Evolutionary conservation across 2,113 vertebrate genomes (phyloP), one percentile per base, ranked within the genome.

Genomic region (Bucco capensis): DNA sequence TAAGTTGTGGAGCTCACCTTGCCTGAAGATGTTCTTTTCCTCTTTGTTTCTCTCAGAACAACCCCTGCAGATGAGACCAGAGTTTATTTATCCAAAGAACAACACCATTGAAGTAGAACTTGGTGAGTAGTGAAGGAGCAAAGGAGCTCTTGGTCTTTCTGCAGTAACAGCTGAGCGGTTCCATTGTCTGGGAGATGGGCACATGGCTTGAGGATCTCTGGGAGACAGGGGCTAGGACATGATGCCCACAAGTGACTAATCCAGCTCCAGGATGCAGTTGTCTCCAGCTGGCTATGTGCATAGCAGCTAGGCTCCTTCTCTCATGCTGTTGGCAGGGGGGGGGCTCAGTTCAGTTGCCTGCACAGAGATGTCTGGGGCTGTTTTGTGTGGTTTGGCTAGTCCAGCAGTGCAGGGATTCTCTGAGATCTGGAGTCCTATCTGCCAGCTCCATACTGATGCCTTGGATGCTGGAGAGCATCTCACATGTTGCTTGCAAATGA

Each of bases 31-130:
- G 57, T 49, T 27, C 3, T 79, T 89, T 89, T 86, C 50, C 19
- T 74, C 8, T 81, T 91, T 74, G 2, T 83, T 93, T 90, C 7
- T 93, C 13, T 89, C 93, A 98, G 98, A 86, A 49, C 14, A 67
- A 50, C 65, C 49, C n/a, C 49, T 3, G 27, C 47, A 19, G 5
- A 4, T 28, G 5, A 67, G 10, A 35, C 98, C 98, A 38, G 57
- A 97, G 62, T 96, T 99, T 40, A 56, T 93, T 66, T 97, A 98
- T 83, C 99, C 99, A 0, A 77, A 62, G 24, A 98, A 98, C 47
- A 97, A 98, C 25, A 96, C 96, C 4, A 44, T 98, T 87, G 97
- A 97, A 96, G 97, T 96, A 42, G 61, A 88, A 10, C 64, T 92
- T 13, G 99, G 99, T 99, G 94, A 98, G 98, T 96, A 58, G 25